These are phyloP conservation scores for Odontomachus brunneus DNA, from an alignment of 1,140 invertebrate species.

Conservation along the genomic window DNA sequence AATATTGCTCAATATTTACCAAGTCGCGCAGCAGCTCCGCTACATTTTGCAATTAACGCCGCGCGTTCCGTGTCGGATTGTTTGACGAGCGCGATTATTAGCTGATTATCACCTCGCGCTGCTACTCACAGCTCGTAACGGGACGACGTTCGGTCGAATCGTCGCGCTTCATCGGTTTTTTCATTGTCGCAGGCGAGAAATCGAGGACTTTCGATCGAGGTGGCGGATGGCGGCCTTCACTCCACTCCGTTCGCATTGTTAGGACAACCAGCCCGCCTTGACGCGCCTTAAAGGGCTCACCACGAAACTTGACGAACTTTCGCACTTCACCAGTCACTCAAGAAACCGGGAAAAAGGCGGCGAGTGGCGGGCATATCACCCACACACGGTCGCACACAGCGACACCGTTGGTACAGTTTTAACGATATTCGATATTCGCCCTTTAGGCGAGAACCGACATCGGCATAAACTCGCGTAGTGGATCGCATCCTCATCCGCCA, in stretches of 20 bases:
- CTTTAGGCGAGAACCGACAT: too few relatives aligned
- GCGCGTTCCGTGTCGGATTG: slow-evolving; percentile 39
- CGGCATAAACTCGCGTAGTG: background rate
- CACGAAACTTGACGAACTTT: too few relatives aligned
- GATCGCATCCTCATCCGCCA: background rate
- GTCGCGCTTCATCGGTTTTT: slow-evolving; percentile 15
- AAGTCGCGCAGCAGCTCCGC: slow-evolving; percentile 46
- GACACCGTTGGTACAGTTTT: too few relatives aligned
- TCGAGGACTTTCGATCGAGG: slow-evolving; percentile 20
- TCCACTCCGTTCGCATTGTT: too few relatives aligned
- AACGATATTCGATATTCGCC: too few relatives aligned
- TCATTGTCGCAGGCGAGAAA: slow-evolving; percentile 4
- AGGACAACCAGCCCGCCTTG: too few relatives aligned
- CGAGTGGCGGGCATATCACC: too few relatives aligned
- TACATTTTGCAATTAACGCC: slow-evolving; percentile 34
- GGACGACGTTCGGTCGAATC: slow-evolving; percentile 11
- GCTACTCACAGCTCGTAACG: slow-evolving; percentile 27
- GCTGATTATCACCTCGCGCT: slow-evolving; percentile 8
- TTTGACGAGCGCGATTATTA: slow-evolving; percentile 39
- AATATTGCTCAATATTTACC: slow-evolving; percentile 74
- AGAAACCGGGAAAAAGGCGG: too few relatives aligned
- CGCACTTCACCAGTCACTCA: too few relatives aligned
- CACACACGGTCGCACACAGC: too few relatives aligned
- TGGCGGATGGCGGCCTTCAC: background rate
- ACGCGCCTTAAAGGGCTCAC: too few relatives aligned